phyloP scores from a whole-genome alignment of 2,888 invertebrate genomes.

The Nemapogon koenigi region DNA sequence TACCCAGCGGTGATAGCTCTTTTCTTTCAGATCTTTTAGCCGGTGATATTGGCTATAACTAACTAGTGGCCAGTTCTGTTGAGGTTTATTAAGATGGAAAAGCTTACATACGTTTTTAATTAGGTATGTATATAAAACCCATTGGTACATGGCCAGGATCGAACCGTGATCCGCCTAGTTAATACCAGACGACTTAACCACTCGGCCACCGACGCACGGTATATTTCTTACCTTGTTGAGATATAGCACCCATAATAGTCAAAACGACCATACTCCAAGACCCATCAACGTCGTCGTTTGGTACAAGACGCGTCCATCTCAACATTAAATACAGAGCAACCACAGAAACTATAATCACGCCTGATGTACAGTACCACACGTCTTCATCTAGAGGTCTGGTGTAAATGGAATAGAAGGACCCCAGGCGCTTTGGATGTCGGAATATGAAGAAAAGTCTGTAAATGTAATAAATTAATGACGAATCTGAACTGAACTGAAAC shows the following conservation, averaged over 20 bases:
- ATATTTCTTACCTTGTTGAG: slow-evolving; percentile 56
- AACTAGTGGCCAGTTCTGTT: too few relatives aligned
- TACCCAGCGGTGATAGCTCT: too few relatives aligned
- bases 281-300: slow-evolving; percentile 29
- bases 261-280: slow-evolving; percentile 50
- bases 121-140: too few relatives aligned
- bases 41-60: too few relatives aligned
- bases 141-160: too few relatives aligned
- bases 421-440: slow-evolving; percentile 69
- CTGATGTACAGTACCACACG: slow-evolving; percentile 64
- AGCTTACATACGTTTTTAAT: too few relatives aligned
- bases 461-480: slow-evolving; percentile 11
- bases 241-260: slow-evolving; percentile 45
- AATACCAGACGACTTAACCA: too few relatives aligned
- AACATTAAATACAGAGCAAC: slow-evolving; percentile 28
- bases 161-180: too few relatives aligned
- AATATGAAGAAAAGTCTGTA: slow-evolving; percentile 70
- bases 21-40: too few relatives aligned
- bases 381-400: slow-evolving; percentile 63
- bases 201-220: too few relatives aligned
- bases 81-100: too few relatives aligned
- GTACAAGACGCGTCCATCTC: slow-evolving; percentile 21
- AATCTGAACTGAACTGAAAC: neutral
- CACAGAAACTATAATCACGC: slow-evolving; percentile 29
- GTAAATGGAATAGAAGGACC: slow-evolving; percentile 67